phyloP scores from a whole-genome alignment of 2,113 vertebrate genomes.

The Percina caprodes region DNA sequence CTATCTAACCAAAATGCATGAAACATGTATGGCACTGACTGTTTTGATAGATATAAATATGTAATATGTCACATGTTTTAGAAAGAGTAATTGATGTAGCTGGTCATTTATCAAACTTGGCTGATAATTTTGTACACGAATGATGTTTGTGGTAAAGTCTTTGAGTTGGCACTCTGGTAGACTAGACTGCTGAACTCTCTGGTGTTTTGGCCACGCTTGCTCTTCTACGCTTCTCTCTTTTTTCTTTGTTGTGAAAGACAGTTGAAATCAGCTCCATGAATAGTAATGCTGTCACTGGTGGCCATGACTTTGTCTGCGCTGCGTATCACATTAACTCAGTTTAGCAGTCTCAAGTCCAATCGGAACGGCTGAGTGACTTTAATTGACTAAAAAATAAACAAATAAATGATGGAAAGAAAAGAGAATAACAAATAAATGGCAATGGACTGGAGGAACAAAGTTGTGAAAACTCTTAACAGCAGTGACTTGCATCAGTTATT shows the following conservation, averaged over 20 bases:
- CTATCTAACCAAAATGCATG: too few species aligned
- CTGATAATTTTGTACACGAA: neutral
- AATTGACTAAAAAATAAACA: slow-evolving; percentile 35
- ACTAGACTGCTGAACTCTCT: slow-evolving; percentile 10
- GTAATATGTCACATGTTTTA: neutral
- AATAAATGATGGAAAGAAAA: neutral
- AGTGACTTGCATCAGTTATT: slow-evolving; percentile 24
- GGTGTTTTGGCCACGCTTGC: too few species aligned
- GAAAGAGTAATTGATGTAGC: neutral
- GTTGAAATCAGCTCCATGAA: slow-evolving; percentile 44
- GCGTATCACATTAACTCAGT: slow-evolving; percentile 25
- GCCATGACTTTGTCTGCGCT: neutral
- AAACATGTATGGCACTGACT: neutral
- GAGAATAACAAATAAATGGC: slow-evolving; percentile 42
- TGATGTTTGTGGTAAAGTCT: neutral
- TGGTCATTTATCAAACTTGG: neutral
- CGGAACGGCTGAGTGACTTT: slow-evolving; percentile 49
- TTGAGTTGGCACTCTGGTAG: neutral
- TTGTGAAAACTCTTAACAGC: slow-evolving; percentile 14
- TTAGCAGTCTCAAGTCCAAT: slow-evolving; percentile 28
- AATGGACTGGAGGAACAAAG: slow-evolving; percentile 15
- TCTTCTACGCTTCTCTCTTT: neutral
- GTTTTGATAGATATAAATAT: neutral
- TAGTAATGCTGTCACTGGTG: slow-evolving; percentile 34
- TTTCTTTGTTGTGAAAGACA: slow-evolving; percentile 27